These are phyloP conservation scores for Riparia riparia DNA, from an alignment of 2,113 vertebrate species.

Conservation along the genomic window DNA sequence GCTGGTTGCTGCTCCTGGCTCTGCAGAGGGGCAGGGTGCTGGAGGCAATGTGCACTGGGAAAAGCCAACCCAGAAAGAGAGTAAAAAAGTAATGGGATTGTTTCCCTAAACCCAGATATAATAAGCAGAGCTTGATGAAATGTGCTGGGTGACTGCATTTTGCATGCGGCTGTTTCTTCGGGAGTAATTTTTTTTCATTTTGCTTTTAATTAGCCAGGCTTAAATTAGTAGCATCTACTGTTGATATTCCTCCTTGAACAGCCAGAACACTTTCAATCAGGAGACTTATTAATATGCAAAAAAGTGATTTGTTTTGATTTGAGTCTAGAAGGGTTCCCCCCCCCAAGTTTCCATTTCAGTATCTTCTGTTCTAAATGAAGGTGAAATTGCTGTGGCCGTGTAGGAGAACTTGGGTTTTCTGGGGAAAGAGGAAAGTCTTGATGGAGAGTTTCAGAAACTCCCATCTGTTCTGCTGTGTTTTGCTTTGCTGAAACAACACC, in stretches of 20 bases:
- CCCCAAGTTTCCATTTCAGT: slow-evolving; percentile 32
- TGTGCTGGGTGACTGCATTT: not conserved
- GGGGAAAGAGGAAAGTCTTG: not conserved
- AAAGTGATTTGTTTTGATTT: slow-evolving; percentile 77
- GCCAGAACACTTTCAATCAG: slow-evolving; percentile 73
- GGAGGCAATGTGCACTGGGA: fast-evolving
- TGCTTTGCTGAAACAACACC: not conserved
- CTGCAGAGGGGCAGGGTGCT: not conserved
- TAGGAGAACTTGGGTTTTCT: slow-evolving; percentile 2
- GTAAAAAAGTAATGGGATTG: not conserved
- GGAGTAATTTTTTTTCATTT: slow-evolving; percentile 13
- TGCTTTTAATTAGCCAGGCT: slow-evolving; percentile 73
- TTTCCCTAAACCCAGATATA: not conserved
- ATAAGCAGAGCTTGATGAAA: not conserved
- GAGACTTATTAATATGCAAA: slow-evolving; percentile 74
- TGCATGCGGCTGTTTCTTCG: slow-evolving; percentile 32
- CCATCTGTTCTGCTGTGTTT: not conserved
- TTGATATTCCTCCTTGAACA: slow-evolving; percentile 70
- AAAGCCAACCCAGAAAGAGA: not conserved
- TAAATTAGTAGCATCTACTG: slow-evolving; percentile 77
- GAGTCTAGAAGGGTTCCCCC: not conserved
- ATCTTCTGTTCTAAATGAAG: slow-evolving; percentile 40
- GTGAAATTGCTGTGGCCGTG: slow-evolving; percentile 3
- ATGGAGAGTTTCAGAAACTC: not conserved
- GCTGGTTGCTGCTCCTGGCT: not conserved